phyloP scores from a whole-genome alignment of 2,888 invertebrate species.

The Pyrgus malvae region DNA sequence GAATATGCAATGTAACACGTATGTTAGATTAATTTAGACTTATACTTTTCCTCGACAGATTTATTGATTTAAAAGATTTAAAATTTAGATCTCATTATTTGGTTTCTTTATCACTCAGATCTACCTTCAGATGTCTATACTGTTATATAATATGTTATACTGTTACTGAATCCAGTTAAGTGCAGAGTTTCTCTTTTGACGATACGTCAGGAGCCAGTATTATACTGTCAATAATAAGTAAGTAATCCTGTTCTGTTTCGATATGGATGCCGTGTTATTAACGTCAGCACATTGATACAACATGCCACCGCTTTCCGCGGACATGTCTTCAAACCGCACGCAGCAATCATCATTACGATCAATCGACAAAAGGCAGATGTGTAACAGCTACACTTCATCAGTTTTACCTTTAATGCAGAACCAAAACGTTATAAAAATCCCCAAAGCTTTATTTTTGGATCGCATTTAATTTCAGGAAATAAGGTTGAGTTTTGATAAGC shows the following conservation, averaged over 20 bases:
- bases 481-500: slow-evolving; percentile 37
- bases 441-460: neutral
- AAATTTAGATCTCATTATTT: too few relatives aligned
- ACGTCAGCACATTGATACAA: slow-evolving; percentile 61
- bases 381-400: slow-evolving; percentile 69
- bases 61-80: too few relatives aligned
- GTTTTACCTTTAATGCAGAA: slow-evolving; percentile 31
- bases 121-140: neutral
- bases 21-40: too few relatives aligned
- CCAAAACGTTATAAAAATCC: neutral
- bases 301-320: slow-evolving; percentile 56
- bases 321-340: slow-evolving; percentile 61
- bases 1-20: too few relatives aligned
- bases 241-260: slow-evolving; percentile 54
- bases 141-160: too few relatives aligned
- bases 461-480: slow-evolving; percentile 16
- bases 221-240: slow-evolving; percentile 62
- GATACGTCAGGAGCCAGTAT: slow-evolving; percentile 52
- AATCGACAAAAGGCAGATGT: slow-evolving; percentile 68
- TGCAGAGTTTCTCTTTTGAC: slow-evolving; percentile 31
- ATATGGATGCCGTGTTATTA: slow-evolving; percentile 64
- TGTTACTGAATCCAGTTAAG: slow-evolving; percentile 39
- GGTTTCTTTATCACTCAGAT: neutral
- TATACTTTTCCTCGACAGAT: too few relatives aligned
- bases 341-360: slow-evolving; percentile 60